Evolutionary conservation across 2,797 vertebrate genomes (phyloP), one percentile per base, ranked within the genome.

Genomic region (Brachyalestes nurse): DNA sequence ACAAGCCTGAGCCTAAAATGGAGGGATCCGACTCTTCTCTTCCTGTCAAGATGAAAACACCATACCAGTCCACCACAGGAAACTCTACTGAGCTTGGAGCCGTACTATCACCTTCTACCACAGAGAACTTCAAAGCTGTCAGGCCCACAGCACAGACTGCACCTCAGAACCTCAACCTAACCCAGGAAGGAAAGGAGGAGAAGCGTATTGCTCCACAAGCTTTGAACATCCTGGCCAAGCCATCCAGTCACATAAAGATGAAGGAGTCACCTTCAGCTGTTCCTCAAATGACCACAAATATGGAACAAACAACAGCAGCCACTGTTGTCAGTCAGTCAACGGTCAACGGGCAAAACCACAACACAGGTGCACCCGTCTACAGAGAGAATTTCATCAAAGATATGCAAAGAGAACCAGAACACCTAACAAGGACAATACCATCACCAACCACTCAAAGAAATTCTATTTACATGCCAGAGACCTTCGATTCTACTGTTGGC

Each of bases 11-110:
- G 42, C 72, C 83, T 47, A 6, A 57, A 53, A 40, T 25, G 1
- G 82, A 88, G 78, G 85, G 83, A 76, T 79, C 64, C 0, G 78
- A 90, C 69, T 61, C 89, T 12, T 70, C 86, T 28, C 81, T 79
- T 61, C 76, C 83, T 45, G 76, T 61, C 45, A 72, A 57, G 70
- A 28, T 19, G 34, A 82, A 80, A 77, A 84, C 25, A 4, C 67
- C 47, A n/a, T 83, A 85, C 17, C 21, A 66, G 7, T 55, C 69
- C n/a, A 61, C 64, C 5, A 23, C 1, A 21, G 76, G 62, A 66
- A 83, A 72, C 16, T 14, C 72, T 34, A 80, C 64, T 38, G 40
- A 77, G 76, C 87, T 62, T 79, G 77, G 12, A 51, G 61, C 7
- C 47, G 78, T 75, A 7, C 28, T 38, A 16, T 58, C 71, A 14